Base-by-base conservation (phyloP, 2,113 vertebrate genomes). In the Entosphenus tridentatus region DNA sequence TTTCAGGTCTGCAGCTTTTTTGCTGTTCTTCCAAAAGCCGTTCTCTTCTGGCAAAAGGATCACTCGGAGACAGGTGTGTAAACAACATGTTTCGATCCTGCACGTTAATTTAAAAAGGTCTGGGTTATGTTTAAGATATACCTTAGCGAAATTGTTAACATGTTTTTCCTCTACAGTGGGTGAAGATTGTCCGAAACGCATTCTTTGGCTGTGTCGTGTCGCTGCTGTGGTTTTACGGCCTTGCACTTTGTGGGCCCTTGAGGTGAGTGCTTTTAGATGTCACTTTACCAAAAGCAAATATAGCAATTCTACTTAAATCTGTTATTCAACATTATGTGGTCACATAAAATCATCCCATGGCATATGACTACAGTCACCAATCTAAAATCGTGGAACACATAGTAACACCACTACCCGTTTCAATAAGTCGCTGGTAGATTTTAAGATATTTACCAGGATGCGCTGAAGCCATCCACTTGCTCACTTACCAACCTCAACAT, bases 1-100 rank as follows among this genome's bases (percentile, higher is more conserved):
- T 68, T 16, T 74, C 74, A 98, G 93, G 77, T 86, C 83, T 82
- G 87, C 89, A 9, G 70, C 87, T 78, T 79, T 91, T 78, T 82
- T 95, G 79, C 82, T 96, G 81, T 86, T 96, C 78, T 89, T 89
- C 81, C 93, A 98, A 86, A 98, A 92, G 72, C 93, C 93, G 8
- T 95, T 98, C 79, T 95, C 89, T 57, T 90, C 89, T 74, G 93
- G 90, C 68, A 96, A 96, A 79, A 76, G 75, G 57, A 77, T 98
- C 75, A 87, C 86, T 39, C 95, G 82, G 75, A 81, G 75, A 76
- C 92, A 95, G 86, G 93, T 98, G 71, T 80, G 79, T 70, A 57
- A 56, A 55, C 13, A 18, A 13, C 55, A 13, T 10, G 17, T 71
- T 56, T 21, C 8, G 55, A 56, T 68, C 8, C 55, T 56, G 57